Base-by-base conservation (phyloP, 92 coral and sea anemone species). In the Phenganax stokvisi region DNA sequence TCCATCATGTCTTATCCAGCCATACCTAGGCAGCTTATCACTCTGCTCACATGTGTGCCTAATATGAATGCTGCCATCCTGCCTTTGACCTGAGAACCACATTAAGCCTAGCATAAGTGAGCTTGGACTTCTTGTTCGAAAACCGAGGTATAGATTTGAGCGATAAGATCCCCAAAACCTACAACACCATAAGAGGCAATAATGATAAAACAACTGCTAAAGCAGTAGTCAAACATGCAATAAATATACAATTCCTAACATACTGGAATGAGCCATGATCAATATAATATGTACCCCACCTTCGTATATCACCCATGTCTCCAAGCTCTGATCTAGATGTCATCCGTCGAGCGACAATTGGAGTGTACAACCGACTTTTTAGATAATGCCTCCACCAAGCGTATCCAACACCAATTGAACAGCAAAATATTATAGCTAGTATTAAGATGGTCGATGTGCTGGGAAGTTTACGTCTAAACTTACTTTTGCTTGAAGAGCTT, bases 1-100 rank as follows among this genome's bases (percentile, higher is more conserved):
- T 61, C 98, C 98, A 80, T 93, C 98, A 84, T 93, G 98, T 77
- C 90, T 91, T 11, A 91, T 89, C 98, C 98, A 93, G 57, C 98
- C 98, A 81, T 93, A 93, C 71, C 90, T 92, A 17, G 77, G 88
- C 16, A 93, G 86, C 13, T 86, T 86, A 65, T 93, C 98, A 74
- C 91, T 86, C 80, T 93, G 97, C 81, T 93, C 98, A 88, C 98
- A 93, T 8, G 91, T 89, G 88, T 93, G 98, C 54, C 98, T 87
- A 70, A 93, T 88, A 57, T 90, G 84, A 53, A 93, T 81, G 63
- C 88, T 89, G 59, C 98, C 97, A 88, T 93, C 93, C 30, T 85
- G 89, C 9, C 92, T 80, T 71, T 70, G 86, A 81, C 87, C 93
- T 47, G 98, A 85, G 44, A 96, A 92, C 99, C 99, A 96, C 99